A percentile compares a stretch with the other conserved stretches of the same genome.
Conservation (phyloP, 1,140 invertebrate species). For the Helicoverpa zea region DNA sequence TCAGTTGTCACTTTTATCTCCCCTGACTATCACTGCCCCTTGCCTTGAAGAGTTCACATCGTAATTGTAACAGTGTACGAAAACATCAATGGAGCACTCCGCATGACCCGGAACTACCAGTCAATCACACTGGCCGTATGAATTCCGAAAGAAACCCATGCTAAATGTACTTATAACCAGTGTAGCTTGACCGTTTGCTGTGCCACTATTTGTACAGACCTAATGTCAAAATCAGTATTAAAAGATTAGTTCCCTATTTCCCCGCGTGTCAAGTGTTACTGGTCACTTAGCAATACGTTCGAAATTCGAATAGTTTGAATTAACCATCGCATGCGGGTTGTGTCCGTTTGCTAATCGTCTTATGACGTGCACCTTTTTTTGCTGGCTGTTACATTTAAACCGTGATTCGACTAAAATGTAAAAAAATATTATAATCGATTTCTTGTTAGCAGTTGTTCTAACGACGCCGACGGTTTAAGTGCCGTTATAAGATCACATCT, state of each 20-base stretch:
- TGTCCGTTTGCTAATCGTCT: slow-evolving; percentile 64
- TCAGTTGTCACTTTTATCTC: neutral
- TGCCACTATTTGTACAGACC: slow-evolving; percentile 1
- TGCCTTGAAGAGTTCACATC: neutral
- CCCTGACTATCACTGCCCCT: neutral
- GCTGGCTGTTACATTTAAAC: slow-evolving; percentile 44
- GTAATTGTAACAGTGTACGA: slow-evolving; percentile 54
- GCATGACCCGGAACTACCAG: slow-evolving; percentile 70
- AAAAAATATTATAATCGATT: slow-evolving; percentile 68
- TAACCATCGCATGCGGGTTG: slow-evolving; percentile 31
- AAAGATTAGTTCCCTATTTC: neutral
- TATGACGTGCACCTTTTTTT: slow-evolving; percentile 74
- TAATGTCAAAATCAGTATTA: slow-evolving; percentile 1
- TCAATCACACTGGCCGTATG: slow-evolving; percentile 51
- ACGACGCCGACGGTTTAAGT: neutral
- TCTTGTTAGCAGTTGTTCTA: slow-evolving; percentile 61
- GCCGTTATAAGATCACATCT: neutral
- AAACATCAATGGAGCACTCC: slow-evolving; percentile 55
- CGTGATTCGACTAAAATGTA: slow-evolving; percentile 47
- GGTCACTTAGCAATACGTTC: neutral
- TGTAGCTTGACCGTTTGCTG: neutral
- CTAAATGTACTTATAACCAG: neutral
- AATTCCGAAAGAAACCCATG: slow-evolving; percentile 49
- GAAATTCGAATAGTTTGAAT: slow-evolving; percentile 37
- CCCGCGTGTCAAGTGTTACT: neutral